These are phyloP conservation scores for Melanogrammus aeglefinus DNA, from an alignment of 2,797 vertebrate genomes.

Conservation along the genomic window DNA sequence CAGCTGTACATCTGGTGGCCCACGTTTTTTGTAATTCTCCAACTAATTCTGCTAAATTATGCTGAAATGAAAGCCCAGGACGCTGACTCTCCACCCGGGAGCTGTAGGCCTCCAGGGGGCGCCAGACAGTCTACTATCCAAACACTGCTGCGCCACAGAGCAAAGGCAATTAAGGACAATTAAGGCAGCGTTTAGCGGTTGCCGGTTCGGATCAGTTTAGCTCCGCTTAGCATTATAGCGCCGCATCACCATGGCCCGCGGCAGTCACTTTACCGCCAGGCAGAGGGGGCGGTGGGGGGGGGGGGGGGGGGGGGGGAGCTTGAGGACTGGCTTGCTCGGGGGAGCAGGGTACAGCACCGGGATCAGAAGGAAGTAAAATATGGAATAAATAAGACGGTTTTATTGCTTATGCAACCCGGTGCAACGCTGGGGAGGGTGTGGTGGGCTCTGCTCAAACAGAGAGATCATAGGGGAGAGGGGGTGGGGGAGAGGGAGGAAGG, in stretches of 20 bases:
- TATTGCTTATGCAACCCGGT: neutral
- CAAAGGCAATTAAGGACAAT: constrained; percentile 71
- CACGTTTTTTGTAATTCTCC: neutral
- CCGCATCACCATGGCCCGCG: constrained; percentile 60
- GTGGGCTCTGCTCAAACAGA: neutral
- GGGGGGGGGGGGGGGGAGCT: constrained; percentile 6
- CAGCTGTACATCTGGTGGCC: neutral
- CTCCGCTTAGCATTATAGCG: constrained; percentile 27
- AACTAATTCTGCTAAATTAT: constrained; percentile 10
- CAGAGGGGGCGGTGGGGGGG: neutral
- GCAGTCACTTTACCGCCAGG: constrained; percentile 56
- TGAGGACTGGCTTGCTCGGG: neutral
- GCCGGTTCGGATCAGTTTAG: constrained; percentile 56
- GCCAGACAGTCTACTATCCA: constrained; percentile 56
- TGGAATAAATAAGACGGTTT: neutral
- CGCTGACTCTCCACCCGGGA: constrained; percentile 26
- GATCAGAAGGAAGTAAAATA: neutral
- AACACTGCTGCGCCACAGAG: constrained; percentile 57
- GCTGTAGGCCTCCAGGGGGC: constrained; percentile 49
- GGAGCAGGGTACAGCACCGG: neutral
- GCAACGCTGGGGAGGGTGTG: neutral
- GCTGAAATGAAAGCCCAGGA: constrained; percentile 13
- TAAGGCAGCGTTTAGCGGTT: constrained; percentile 60
- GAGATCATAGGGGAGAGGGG: neutral
- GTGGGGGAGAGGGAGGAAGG: neutral